Conservation (phyloP, 53 echinoderm and acorn worm genomes). For the Crossaster papposus region DNA sequence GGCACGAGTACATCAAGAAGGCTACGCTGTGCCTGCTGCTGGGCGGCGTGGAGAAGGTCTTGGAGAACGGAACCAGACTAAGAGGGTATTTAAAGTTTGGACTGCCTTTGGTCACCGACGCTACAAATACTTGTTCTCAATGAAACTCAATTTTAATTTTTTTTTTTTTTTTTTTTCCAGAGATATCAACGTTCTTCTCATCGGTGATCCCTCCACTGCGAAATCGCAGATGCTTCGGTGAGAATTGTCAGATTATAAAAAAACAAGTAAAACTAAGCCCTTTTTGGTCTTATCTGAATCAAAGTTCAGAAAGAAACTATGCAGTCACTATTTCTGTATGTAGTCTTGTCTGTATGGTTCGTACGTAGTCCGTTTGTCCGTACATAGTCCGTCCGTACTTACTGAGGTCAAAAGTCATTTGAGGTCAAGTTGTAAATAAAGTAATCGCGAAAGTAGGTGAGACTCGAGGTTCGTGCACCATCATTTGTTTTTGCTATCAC, state of each 20-base stretch:
- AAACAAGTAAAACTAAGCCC: neutral
- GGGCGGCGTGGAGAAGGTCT: slow-evolving; percentile 92
- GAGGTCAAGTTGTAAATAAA: no score
- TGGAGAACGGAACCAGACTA: slow-evolving; percentile 96
- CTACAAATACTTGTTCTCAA: no score
- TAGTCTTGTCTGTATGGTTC: no score
- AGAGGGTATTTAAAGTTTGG: slow-evolving; percentile 69
- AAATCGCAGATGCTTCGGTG: slow-evolving; percentile 99
- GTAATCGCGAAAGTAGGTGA: no score
- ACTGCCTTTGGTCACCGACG: no score
- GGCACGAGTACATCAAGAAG: slow-evolving; percentile 99
- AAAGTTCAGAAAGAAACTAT: no score
- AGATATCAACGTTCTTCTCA: slow-evolving; percentile 95
- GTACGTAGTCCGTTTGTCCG: no score
- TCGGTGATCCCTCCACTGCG: slow-evolving; percentile 98
- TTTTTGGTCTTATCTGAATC: neutral
- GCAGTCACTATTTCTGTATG: no score
- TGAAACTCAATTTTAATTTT: no score
- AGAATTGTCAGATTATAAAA: neutral
- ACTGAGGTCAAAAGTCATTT: no score
- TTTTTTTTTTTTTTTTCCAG: slow-evolving; percentile 61
- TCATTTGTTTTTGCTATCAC: neutral
- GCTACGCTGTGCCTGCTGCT: slow-evolving; percentile 98
- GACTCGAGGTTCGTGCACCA: no score
- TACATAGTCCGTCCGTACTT: no score